These are phyloP conservation scores for Gobio gobio DNA, from an alignment of 2,113 vertebrate genomes.

Conservation along the genomic window DNA sequence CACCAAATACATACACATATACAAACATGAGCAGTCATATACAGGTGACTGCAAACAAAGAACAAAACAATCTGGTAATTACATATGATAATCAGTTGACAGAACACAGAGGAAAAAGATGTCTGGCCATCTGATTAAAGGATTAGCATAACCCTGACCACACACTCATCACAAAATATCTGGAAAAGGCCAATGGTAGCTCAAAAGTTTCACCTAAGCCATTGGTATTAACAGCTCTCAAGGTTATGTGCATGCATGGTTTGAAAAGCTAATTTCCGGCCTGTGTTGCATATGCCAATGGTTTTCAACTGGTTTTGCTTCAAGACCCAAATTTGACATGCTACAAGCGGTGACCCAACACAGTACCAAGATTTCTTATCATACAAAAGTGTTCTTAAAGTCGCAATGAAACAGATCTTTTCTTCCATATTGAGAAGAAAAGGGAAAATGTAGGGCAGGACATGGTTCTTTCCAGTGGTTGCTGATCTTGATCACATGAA, in stretches of 20 bases:
- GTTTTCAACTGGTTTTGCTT: slow-evolving; percentile 4
- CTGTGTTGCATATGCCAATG: neutral
- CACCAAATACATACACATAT: neutral
- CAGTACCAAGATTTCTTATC: no score
- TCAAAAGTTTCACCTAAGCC: neutral
- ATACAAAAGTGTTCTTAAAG: neutral
- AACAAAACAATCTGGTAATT: slow-evolving; percentile 23
- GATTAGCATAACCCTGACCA: neutral
- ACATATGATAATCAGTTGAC: slow-evolving; percentile 5
- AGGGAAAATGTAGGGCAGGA: no score
- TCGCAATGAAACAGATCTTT: no score
- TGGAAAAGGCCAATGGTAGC: no score
- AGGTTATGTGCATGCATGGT: neutral
- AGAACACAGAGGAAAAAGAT: neutral
- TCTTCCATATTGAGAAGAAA: no score
- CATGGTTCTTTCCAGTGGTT: no score
- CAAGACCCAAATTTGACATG: neutral
- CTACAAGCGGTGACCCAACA: no score
- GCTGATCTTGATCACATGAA: no score
- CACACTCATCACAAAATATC: neutral
- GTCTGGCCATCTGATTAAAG: neutral
- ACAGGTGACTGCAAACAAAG: slow-evolving; percentile 19
- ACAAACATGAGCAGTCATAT: slow-evolving; percentile 11
- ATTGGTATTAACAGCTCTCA: neutral
- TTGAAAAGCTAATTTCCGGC: neutral